These are phyloP conservation scores for Amphipoea oculea DNA, from an alignment of 2,888 invertebrate genomes.

Conservation along the genomic window DNA sequence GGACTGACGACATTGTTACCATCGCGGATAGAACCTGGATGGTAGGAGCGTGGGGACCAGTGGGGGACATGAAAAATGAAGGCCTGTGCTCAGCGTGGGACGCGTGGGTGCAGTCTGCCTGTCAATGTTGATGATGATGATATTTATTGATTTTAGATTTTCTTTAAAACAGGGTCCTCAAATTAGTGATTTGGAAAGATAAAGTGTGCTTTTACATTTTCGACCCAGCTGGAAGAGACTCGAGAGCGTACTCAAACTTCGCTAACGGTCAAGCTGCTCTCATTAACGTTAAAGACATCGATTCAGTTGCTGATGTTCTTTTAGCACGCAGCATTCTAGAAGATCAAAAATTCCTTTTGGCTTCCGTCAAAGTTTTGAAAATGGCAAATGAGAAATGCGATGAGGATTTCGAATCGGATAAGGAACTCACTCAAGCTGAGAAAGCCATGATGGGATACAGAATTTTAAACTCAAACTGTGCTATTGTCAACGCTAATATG, in stretches of 20 bases:
- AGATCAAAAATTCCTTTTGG: conserved; percentile 88
- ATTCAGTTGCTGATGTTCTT: conserved; percentile 87
- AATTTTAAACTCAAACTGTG: conserved; percentile 89
- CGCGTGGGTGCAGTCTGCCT: not conserved
- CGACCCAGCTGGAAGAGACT: conserved; percentile 91
- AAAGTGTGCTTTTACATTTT: conserved; percentile 91
- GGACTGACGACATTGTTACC: not conserved
- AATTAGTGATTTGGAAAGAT: conserved; percentile 91
- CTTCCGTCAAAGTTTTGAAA: conserved; percentile 86
- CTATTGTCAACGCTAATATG: conserved; percentile 90
- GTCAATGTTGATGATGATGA: not conserved
- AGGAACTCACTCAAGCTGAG: conserved; percentile 85
- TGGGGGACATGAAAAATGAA: not conserved
- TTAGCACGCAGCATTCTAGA: conserved; percentile 86
- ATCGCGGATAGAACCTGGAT: not conserved
- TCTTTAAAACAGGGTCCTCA: conserved; percentile 78
- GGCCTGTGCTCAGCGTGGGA: too few species aligned
- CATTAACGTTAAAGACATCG: conserved; percentile 89
- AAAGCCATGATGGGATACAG: conserved; percentile 90
- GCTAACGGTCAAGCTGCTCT: conserved; percentile 89
- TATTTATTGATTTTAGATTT: not conserved
- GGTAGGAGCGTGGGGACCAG: not conserved
- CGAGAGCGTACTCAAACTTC: conserved; percentile 87
- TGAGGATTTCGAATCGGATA: conserved; percentile 87
- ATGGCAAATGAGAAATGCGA: conserved; percentile 84